Percentiles rank a stretch among this genome's conserved stretches.
These are phyloP conservation scores for Vireo altiloquus DNA, from an alignment of 2,113 vertebrate species.

Conservation along the genomic window DNA sequence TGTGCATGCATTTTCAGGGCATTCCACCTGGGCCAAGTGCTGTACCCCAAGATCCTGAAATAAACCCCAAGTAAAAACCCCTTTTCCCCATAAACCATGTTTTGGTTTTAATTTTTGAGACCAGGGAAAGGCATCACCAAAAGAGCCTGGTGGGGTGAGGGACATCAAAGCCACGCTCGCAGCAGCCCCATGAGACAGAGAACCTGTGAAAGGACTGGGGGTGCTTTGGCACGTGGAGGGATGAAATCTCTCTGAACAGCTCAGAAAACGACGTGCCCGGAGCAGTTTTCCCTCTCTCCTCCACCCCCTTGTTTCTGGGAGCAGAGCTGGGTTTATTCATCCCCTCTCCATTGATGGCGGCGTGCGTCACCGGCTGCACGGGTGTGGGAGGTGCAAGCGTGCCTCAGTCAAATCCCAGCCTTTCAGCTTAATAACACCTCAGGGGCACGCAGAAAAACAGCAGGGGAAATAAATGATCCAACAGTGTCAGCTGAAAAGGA, in stretches of 20 bases:
- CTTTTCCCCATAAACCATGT: no score
- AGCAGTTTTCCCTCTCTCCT: background rate
- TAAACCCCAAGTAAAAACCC: no score
- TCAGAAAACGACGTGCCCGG: background rate
- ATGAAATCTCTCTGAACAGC: background rate
- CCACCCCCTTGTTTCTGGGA: background rate
- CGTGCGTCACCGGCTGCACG: background rate
- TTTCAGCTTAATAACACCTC: conserved; percentile 20
- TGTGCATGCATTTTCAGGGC: no score
- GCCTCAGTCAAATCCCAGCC: conserved; percentile 36
- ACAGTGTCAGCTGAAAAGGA: background rate
- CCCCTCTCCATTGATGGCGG: background rate
- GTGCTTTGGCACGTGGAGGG: background rate
- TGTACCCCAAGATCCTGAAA: no score
- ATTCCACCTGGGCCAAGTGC: no score
- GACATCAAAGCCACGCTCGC: background rate
- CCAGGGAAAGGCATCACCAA: no score
- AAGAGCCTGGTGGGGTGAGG: background rate
- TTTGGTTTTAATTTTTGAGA: no score
- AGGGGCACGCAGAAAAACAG: background rate
- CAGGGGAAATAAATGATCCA: background rate
- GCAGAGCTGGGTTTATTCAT: conserved; percentile 39
- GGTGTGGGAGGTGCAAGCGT: conserved; percentile 43
- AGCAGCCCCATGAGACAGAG: background rate
- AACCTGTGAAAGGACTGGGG: background rate